phyloP scores from a whole-genome alignment of 2,888 invertebrate species.

The Geophilus truncorum region DNA sequence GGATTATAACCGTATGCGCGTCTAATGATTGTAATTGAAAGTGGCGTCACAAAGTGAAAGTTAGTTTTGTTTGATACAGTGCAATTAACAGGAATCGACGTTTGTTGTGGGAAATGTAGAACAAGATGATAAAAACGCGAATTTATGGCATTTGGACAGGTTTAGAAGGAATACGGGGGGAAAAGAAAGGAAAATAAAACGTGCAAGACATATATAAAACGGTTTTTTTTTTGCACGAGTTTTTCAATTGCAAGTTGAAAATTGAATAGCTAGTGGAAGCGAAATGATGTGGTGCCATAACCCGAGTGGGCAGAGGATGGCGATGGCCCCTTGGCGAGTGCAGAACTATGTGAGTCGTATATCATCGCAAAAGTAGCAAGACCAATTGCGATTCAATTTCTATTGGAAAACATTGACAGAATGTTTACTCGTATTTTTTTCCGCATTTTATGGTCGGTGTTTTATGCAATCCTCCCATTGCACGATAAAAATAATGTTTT shows the following conservation, averaged over 20 bases:
- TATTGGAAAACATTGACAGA: background rate
- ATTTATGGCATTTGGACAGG: background rate
- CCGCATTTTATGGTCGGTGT: background rate
- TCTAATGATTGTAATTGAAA: background rate
- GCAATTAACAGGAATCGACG: background rate
- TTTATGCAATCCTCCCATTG: too few species aligned
- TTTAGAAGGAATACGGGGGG: background rate
- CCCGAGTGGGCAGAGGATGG: background rate
- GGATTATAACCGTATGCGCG: background rate
- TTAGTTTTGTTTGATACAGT: background rate
- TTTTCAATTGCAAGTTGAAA: slow-evolving; percentile 20
- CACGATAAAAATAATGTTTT: too few species aligned
- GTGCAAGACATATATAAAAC: slow-evolving; percentile 16
- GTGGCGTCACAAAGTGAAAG: background rate
- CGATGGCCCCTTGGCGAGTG: background rate
- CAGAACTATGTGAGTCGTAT: background rate
- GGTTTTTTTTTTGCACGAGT: slow-evolving; percentile 7
- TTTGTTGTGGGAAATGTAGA: background rate
- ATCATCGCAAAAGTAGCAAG: background rate
- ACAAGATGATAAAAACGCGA: background rate
- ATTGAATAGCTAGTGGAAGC: background rate
- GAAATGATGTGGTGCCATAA: slow-evolving; percentile 16
- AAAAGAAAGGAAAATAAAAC: background rate
- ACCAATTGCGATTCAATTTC: slow-evolving; percentile 11
- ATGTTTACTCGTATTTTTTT: background rate